Conservation (phyloP, 2,888 invertebrate genomes). For the Tupiocoris notatus region DNA sequence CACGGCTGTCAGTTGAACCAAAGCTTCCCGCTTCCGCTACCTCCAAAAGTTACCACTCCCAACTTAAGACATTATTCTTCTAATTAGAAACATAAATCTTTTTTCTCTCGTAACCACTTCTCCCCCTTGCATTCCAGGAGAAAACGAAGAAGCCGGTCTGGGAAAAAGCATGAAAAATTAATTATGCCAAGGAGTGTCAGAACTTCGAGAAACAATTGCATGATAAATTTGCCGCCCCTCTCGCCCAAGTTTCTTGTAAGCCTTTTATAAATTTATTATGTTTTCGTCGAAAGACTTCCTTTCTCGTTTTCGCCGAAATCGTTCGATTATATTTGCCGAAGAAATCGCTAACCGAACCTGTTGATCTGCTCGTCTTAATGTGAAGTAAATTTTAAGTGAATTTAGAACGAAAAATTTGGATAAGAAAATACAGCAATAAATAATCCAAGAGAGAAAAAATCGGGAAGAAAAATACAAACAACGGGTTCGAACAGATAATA, state of each 20-base stretch:
- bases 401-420: no score
- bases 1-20: not conserved
- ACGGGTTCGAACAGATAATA: no score
- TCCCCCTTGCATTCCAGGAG: not conserved
- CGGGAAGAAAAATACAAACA: no score
- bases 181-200: constrained; percentile 11
- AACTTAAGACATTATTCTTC: constrained; percentile 9
- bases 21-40: not conserved
- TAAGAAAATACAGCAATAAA: no score
- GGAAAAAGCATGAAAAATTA: constrained; percentile 9
- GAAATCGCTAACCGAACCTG: no score
- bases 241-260: constrained; percentile 17
- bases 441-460: no score
- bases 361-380: no score
- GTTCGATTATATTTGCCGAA: no score
- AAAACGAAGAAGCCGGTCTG: not conserved
- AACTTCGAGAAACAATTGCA: constrained; percentile 25
- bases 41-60: not conserved
- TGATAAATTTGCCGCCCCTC: constrained; percentile 16
- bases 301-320: not conserved
- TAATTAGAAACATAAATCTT: constrained; percentile 29
- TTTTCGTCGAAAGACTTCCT: constrained; percentile 12
- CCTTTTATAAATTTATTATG: constrained; percentile 23
- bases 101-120: constrained; percentile 11
- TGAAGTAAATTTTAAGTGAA: no score